Evolutionary conservation across 37 sponge, comb jelly and placozoan genomes (phyloP).

Genomic region (Bolinopsis microptera): DNA sequence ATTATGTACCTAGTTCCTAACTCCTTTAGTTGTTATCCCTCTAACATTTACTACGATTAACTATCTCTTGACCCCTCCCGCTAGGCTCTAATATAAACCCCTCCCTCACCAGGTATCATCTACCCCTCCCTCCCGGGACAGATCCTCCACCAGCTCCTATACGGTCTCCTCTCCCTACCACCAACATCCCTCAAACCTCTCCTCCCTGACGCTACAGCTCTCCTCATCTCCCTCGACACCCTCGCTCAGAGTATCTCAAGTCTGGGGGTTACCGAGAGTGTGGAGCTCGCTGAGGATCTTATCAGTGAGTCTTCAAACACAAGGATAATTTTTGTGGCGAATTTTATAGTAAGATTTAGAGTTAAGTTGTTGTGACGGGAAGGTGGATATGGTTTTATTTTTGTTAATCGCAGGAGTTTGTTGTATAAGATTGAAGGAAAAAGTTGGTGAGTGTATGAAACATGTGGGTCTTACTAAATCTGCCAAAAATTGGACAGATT

Average conservation of each 20-base stretch:
- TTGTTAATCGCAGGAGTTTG: neutral
- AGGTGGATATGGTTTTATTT: neutral
- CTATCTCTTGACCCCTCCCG: too few relatives aligned
- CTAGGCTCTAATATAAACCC: too few relatives aligned
- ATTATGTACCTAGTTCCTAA: too few relatives aligned
- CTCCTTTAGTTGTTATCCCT: too few relatives aligned
- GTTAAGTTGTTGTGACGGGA: too few relatives aligned
- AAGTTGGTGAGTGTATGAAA: neutral
- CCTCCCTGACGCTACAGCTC: conserved; percentile 12
- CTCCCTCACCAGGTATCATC: conserved; percentile 45
- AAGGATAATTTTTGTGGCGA: neutral
- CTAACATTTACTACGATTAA: too few relatives aligned
- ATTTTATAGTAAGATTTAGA: too few relatives aligned
- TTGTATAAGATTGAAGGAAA: neutral
- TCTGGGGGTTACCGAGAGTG: conserved; percentile 35
- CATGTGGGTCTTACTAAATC: neutral
- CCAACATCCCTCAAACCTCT: conserved; percentile 58
- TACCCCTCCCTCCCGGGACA: conserved; percentile 62
- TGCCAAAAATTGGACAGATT: too few relatives aligned
- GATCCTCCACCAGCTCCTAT: conserved; percentile 52
- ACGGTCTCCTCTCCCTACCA: conserved; percentile 15
- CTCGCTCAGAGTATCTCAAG: conserved; percentile 15
- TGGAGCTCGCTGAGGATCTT: conserved; percentile 58
- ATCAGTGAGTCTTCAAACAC: conserved; percentile 27
- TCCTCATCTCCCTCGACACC: conserved; percentile 5